Conservation (phyloP, 2,113 vertebrate species). For the Ictidomys tridecemlineatus region DNA sequence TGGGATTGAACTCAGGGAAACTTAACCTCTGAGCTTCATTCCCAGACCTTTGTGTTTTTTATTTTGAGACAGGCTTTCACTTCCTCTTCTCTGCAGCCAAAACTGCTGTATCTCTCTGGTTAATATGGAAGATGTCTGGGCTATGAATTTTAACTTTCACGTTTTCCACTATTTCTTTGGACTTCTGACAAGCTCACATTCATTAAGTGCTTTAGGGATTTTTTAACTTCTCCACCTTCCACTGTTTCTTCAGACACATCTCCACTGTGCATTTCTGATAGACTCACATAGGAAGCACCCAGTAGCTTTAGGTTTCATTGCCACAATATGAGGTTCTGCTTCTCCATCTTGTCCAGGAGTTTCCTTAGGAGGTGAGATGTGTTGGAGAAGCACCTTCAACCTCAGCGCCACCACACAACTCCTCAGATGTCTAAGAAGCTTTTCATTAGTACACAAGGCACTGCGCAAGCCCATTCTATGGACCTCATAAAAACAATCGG, state of each 20-base stretch:
- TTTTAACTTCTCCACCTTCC: neutral
- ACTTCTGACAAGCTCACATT: neutral
- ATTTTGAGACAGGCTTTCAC: too few species aligned
- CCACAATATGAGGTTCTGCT: neutral
- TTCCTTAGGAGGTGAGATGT: neutral
- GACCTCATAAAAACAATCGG: neutral
- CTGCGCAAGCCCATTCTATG: neutral
- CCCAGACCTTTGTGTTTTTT: too few species aligned
- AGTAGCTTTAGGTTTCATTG: neutral
- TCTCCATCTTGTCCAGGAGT: neutral
- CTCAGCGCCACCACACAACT: rapidly evolving
- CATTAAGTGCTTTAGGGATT: neutral
- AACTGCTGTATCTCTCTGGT: neutral
- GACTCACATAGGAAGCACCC: neutral
- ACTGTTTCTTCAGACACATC: neutral
- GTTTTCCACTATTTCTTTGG: neutral
- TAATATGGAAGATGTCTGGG: neutral
- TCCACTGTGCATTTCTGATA: neutral
- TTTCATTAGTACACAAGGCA: neutral
- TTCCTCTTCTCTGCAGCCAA: too few species aligned
- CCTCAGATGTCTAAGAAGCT: neutral
- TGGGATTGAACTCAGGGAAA: too few species aligned
- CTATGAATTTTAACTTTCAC: neutral
- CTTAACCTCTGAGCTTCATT: too few species aligned
- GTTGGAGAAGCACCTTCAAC: neutral